phyloP scores from a whole-genome alignment of 1,140 invertebrate genomes.

The Lutraria rhynchaena region DNA sequence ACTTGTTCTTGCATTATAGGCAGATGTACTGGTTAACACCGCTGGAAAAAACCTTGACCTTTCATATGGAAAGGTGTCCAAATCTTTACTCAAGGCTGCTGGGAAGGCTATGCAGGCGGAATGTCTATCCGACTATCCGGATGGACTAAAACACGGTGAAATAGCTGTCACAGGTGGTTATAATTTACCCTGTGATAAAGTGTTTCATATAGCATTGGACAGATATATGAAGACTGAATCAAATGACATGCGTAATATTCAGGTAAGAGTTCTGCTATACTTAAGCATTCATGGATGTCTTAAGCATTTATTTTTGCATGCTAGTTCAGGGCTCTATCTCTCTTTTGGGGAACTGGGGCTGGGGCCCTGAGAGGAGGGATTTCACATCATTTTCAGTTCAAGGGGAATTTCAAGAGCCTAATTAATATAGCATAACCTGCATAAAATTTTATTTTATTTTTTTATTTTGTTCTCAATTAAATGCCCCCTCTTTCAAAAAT shows the following conservation, averaged over 20 bases:
- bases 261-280: no score
- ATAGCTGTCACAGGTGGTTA: slow-evolving; percentile 30
- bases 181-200: slow-evolving; percentile 6
- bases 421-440: no score
- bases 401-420: no score
- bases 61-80: slow-evolving; percentile 13
- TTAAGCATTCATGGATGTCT: neutral
- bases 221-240: neutral
- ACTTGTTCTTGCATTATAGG: slow-evolving; percentile 22
- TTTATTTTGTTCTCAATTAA: no score
- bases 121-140: neutral
- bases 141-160: neutral
- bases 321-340: no score
- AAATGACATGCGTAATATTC: neutral
- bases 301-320: neutral
- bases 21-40: slow-evolving; percentile 37
- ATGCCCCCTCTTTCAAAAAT: no score
- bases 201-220: slow-evolving; percentile 25
- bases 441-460: no score
- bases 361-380: no score
- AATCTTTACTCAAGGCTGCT: slow-evolving; percentile 16
- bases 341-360: no score
- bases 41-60: slow-evolving; percentile 6
- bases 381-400: no score
- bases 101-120: slow-evolving; percentile 13